Evolutionary conservation across 2,797 vertebrate species (phyloP).

Genomic region (Lepus townsendii): DNA sequence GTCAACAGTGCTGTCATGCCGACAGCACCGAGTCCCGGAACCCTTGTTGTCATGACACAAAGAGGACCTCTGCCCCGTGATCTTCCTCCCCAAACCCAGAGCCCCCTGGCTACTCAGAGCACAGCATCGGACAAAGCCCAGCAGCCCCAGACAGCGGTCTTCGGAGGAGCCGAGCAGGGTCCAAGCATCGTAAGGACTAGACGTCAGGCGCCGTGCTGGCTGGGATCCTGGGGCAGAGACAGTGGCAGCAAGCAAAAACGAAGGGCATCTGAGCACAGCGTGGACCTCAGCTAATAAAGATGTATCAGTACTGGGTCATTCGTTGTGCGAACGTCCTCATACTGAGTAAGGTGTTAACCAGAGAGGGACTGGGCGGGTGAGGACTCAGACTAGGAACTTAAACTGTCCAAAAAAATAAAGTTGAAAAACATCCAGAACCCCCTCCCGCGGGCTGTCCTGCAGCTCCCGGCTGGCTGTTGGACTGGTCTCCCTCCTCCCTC

Average conservation of each 20-base stretch:
- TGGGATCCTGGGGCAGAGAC: neutral
- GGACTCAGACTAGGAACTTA: neutral
- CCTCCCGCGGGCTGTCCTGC: neutral
- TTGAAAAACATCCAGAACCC: neutral
- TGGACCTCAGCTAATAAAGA: neutral
- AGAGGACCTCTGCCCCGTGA: neutral
- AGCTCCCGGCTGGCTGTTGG: neutral
- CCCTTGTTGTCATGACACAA: neutral
- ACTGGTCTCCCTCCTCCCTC: neutral
- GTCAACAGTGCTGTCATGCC: neutral
- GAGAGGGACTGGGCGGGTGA: neutral
- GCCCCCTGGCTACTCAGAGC: neutral
- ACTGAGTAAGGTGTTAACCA: neutral
- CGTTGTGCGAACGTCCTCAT: neutral
- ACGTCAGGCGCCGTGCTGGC: neutral
- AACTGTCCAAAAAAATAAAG: conserved; percentile 17
- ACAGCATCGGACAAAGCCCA: neutral
- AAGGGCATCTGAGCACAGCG: neutral
- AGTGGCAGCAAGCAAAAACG: neutral
- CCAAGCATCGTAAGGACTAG: neutral
- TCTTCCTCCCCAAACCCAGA: neutral
- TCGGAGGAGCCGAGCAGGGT: neutral
- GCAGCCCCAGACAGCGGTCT: neutral
- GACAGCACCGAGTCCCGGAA: neutral
- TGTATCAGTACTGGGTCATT: neutral